Conservation (phyloP, 64 coral and sea anemone genomes). For the Montipora foliosa region DNA sequence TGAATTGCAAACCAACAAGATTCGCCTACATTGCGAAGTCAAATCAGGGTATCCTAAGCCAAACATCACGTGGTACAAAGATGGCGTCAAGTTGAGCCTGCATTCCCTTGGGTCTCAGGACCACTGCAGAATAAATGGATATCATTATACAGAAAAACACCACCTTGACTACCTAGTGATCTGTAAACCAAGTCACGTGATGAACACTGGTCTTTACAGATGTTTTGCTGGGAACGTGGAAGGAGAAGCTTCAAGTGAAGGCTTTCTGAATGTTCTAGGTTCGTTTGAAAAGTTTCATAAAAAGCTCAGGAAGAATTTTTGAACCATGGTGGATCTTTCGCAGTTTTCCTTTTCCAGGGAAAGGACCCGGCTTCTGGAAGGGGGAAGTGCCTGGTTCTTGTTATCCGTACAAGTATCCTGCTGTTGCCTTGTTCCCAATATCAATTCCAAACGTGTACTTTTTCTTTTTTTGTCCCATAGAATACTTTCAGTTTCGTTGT, state of each 20-base stretch:
- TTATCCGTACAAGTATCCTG: too few species aligned
- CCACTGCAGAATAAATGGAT: slow-evolving; percentile 59
- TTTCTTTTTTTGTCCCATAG: too few species aligned
- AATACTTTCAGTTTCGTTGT: too few species aligned
- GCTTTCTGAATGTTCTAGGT: slow-evolving; percentile 67
- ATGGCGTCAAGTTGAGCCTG: slow-evolving; percentile 30
- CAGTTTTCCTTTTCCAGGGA: neutral
- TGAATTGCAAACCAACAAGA: slow-evolving; percentile 14
- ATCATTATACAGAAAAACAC: slow-evolving; percentile 13
- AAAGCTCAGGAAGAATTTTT: neutral
- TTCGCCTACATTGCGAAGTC: slow-evolving; percentile 20
- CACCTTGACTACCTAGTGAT: slow-evolving; percentile 31
- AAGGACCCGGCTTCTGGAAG: too few species aligned
- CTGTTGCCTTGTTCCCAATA: too few species aligned
- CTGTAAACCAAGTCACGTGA: slow-evolving; percentile 43
- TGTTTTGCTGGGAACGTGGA: slow-evolving; percentile 53
- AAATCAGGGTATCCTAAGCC: slow-evolving; percentile 61
- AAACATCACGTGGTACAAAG: slow-evolving; percentile 77
- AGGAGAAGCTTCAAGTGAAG: neutral
- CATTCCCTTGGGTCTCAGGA: slow-evolving; percentile 40
- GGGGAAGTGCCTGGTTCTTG: too few species aligned
- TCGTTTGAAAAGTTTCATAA: neutral
- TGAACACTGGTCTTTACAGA: slow-evolving; percentile 57
- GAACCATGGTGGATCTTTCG: neutral
- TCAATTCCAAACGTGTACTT: too few species aligned